Evolutionary conservation across 2,888 invertebrate species (phyloP).

Genomic region (Heliothis peltigera): DNA sequence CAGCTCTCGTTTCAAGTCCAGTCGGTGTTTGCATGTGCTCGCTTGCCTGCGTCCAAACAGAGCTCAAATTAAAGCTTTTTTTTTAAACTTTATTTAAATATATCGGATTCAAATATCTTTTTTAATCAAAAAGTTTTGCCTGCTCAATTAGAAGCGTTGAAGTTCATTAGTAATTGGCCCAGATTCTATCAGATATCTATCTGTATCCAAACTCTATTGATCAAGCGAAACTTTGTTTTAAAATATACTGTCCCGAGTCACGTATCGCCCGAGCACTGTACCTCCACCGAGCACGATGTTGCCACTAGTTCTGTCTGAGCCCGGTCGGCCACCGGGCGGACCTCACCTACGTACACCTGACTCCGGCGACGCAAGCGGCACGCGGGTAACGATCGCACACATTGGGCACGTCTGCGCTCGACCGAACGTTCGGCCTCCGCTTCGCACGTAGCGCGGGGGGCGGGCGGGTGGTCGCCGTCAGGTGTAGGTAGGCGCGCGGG

Average conservation of each 20-base stretch:
- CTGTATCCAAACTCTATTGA: conserved; percentile 39
- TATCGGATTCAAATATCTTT: conserved; percentile 46
- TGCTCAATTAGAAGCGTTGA: conserved; percentile 49
- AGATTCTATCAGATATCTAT: no score
- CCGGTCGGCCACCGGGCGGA: conserved; percentile 60
- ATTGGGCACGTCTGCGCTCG: conserved; percentile 47
- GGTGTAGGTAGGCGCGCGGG: conserved; percentile 57
- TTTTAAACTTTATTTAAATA: conserved; percentile 29
- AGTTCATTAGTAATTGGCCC: background rate
- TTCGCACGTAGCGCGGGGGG: conserved; percentile 55
- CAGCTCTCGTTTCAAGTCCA: conserved; percentile 32
- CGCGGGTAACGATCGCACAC: conserved; percentile 41
- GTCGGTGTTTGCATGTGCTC: conserved; percentile 72
- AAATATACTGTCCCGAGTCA: conserved; percentile 74
- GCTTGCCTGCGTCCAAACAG: conserved; percentile 65
- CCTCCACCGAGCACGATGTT: conserved; percentile 75
- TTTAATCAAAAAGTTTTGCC: conserved; percentile 58
- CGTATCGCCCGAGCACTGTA: conserved; percentile 79
- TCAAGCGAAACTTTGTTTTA: conserved; percentile 65
- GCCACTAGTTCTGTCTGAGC: conserved; percentile 58
- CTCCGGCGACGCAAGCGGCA: conserved; percentile 43
- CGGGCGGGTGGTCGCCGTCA: conserved; percentile 45
- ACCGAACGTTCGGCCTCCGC: conserved; percentile 38
- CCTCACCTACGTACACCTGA: conserved; percentile 63
- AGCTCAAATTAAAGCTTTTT: conserved; percentile 57